phyloP scores from a whole-genome alignment of 2,797 vertebrate species.

The Hydrolagus colliei region DNA sequence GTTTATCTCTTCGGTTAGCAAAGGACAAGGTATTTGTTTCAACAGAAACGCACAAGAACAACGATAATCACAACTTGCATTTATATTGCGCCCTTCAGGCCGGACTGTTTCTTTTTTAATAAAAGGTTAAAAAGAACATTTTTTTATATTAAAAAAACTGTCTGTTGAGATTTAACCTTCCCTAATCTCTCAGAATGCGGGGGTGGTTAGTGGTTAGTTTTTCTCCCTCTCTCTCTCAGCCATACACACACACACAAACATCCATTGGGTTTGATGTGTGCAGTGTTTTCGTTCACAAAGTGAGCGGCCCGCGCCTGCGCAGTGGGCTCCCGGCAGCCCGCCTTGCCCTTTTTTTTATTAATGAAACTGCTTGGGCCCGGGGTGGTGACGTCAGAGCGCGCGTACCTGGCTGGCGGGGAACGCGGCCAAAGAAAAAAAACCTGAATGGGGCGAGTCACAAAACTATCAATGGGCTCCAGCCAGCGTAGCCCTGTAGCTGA shows the following conservation, averaged over 20 bases:
- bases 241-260: background rate
- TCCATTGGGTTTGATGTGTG: background rate
- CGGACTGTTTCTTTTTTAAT: background rate
- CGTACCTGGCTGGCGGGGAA: background rate
- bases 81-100: background rate
- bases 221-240: background rate
- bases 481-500: background rate
- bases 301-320: slow-evolving; percentile 22
- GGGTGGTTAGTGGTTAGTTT: too few relatives aligned
- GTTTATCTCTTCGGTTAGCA: too few relatives aligned
- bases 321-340: background rate
- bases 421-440: background rate
- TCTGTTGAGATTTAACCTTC: background rate
- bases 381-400: slow-evolving; percentile 13
- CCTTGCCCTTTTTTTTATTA: background rate
- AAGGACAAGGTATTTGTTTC: too few relatives aligned
- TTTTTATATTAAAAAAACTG: background rate
- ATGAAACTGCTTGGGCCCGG: background rate
- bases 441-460: slow-evolving; percentile 14
- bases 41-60: too few relatives aligned
- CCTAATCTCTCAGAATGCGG: too few relatives aligned
- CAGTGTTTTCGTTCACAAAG: background rate
- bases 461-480: slow-evolving; percentile 14
- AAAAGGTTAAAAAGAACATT: too few relatives aligned
- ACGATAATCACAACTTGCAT: background rate